A percentile compares a stretch with the other conserved stretches of the same genome.
Evolutionary conservation across 1,140 invertebrate species (phyloP).

Genomic region (Teleogryllus occipitalis): DNA sequence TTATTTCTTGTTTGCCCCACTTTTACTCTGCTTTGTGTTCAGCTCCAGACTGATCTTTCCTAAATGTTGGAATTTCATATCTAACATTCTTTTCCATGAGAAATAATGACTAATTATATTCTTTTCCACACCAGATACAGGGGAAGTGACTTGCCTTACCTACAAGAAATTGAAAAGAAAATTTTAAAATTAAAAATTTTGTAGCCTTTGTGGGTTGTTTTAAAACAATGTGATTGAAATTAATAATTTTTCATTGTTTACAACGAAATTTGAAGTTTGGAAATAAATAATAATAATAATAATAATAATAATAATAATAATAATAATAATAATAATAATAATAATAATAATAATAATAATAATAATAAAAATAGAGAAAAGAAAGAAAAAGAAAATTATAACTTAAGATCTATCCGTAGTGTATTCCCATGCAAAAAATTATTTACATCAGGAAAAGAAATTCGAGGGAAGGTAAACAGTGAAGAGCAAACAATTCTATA

Average conservation of each 20-base stretch:
- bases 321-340: slow-evolving; percentile 8
- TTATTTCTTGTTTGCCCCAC: neutral
- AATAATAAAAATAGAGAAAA: neutral
- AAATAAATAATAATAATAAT: neutral
- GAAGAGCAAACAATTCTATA: too few relatives aligned
- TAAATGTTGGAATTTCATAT: neutral
- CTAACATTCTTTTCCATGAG: neutral
- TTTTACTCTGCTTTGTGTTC: neutral
- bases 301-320: slow-evolving; percentile 2
- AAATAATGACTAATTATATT: neutral
- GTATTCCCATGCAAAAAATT: too few relatives aligned
- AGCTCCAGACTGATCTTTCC: neutral
- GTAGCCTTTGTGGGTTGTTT: neutral
- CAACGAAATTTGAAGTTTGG: neutral
- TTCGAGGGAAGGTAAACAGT: too few relatives aligned
- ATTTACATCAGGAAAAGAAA: too few relatives aligned
- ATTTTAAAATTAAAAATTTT: too few relatives aligned
- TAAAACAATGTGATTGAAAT: neutral
- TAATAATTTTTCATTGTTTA: neutral
- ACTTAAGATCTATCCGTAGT: too few relatives aligned
- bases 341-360: slow-evolving; percentile 8
- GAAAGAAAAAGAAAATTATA: neutral
- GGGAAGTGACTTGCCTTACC: neutral
- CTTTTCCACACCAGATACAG: neutral
- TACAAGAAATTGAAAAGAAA: too few relatives aligned